Evolutionary conservation across 2,797 vertebrate genomes (phyloP).

Genomic region (Eurystomus glaucurus): DNA sequence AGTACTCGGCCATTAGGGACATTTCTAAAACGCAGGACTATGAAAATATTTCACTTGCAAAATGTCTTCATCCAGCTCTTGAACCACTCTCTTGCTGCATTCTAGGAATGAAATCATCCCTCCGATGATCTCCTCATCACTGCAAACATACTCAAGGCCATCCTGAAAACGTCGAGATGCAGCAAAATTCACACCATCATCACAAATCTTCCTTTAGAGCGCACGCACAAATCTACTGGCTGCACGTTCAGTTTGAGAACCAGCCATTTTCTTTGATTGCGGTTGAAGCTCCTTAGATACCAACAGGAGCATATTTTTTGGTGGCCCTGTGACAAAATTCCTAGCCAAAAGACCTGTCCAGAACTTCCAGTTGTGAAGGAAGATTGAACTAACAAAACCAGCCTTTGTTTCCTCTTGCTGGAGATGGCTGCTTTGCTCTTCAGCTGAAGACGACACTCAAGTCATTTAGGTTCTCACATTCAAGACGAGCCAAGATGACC

Average conservation of each 20-base stretch:
- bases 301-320: rapidly evolving
- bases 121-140: neutral
- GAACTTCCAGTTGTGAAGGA: rapidly evolving
- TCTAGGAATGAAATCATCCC: neutral
- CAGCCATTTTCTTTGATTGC: neutral
- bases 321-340: rapidly evolving
- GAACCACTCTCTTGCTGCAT: neutral
- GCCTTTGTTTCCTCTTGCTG: neutral
- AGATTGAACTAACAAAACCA: neutral
- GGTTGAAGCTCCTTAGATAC: neutral
- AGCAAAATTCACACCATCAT: neutral
- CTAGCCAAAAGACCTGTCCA: neutral
- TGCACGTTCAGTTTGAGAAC: neutral
- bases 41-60: neutral
- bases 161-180: neutral
- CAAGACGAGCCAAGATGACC: neutral
- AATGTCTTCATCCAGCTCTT: neutral
- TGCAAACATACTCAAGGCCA: neutral
- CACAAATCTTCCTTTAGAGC: neutral
- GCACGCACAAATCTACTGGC: neutral
- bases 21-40: neutral
- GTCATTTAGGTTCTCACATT: rapidly evolving
- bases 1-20: rapidly evolving
- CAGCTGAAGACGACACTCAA: neutral
- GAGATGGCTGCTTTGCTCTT: neutral